Evolutionary conservation across 2,888 invertebrate species (phyloP), one percentile per base, ranked within the genome.

Genomic region (Drosophila longiperda): DNA sequence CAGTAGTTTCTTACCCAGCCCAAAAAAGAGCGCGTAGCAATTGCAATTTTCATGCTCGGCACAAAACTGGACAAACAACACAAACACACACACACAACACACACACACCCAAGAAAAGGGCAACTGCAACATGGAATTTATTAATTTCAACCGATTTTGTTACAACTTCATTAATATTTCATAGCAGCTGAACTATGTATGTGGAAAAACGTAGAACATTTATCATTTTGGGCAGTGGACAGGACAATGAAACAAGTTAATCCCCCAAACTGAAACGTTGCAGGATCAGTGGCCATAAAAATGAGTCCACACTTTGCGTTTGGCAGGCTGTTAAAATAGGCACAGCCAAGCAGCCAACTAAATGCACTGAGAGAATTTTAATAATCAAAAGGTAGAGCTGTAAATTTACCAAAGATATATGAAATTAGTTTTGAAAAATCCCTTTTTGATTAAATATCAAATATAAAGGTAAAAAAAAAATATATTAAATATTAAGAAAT

Each of bases 161-260:
- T 65, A 88, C 84, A 78, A 82, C 82, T 87, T 82, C 76, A 90
- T 87, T 90, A 90, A 90, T 82, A 84, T 73, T 74, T 75, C 55
- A 60, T 78, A 32, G 83, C 83, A 86, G 75, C 71, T 81, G 79
- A 73, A 67, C 62, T 59, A 15, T 53, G 33, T 23, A 54, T 50
- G 42, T 57, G 57, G 36, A 11, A 38, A 9, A 55, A 29, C 5
- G 40, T 20, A 32, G 29, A 34, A 69, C 89, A 89, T 86, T 86
- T 87, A 87, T 86, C 89, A 89, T 65, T 45, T 53, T 49, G 50
- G 45, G 15, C 15, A 66, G 3, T 20, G 23, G 58, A 60, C 65
- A 69, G 42, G 11, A 66, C 60, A 75, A 75, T 77, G 75, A 63
- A 74, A 84, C 90, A 88, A 86, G 87, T 88, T 90, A 90, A 87